Evolutionary conservation across 2,888 invertebrate genomes (phyloP).

Genomic region (Sarcophaga subvicina): DNA sequence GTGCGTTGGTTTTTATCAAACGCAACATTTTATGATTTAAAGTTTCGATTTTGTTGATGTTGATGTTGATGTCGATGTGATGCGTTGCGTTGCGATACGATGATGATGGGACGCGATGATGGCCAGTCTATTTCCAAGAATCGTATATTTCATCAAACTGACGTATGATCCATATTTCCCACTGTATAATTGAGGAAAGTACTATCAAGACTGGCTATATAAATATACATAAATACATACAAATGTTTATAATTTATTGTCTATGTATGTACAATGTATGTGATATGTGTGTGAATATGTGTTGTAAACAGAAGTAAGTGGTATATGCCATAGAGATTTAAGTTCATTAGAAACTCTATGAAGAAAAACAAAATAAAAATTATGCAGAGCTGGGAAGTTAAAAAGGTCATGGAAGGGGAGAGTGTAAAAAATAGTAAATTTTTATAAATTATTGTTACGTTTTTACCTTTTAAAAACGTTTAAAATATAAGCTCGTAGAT

Average conservation of each 20-base stretch:
- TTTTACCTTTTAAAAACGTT: too few species aligned
- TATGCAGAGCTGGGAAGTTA: too few species aligned
- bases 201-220: conserved; percentile 35
- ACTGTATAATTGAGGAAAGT: conserved; percentile 58
- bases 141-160: conserved; percentile 79
- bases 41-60: conserved; percentile 48
- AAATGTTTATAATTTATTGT: too few species aligned
- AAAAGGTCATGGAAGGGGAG: too few species aligned
- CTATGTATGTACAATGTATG: too few species aligned
- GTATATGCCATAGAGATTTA: conserved; percentile 17
- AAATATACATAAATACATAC: neutral
- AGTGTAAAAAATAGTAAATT: too few species aligned
- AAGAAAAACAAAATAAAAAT: neutral
- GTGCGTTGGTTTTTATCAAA: conserved; percentile 51
- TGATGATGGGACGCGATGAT: conserved; percentile 26
- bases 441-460: too few species aligned
- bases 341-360: conserved; percentile 52
- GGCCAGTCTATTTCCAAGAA: conserved; percentile 75
- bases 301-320: neutral
- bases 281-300: neutral
- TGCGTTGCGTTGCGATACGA: conserved; percentile 21
- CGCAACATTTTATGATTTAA: conserved; percentile 53
- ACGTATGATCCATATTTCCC: conserved; percentile 79
- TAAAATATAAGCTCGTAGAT: too few species aligned
- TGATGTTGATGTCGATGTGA: conserved; percentile 25